Conservation (phyloP, 2,888 invertebrate genomes). For the Beris morrisii region DNA sequence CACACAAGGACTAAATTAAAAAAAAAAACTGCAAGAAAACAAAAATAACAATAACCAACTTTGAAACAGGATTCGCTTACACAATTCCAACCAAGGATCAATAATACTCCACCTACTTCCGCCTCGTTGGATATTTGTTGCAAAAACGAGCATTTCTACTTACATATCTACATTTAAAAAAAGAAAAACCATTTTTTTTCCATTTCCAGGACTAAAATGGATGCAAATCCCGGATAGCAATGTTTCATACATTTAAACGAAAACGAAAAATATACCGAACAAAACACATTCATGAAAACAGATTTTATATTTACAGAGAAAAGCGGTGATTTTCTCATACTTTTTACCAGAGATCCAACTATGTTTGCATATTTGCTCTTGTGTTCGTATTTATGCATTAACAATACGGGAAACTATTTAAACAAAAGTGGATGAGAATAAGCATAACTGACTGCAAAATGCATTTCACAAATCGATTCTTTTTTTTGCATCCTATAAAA, state of each 20-base stretch:
- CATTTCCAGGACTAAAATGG: constrained; percentile 38
- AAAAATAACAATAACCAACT: constrained; percentile 29
- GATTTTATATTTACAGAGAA: too few species aligned
- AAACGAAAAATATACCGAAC: background rate
- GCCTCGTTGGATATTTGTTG: constrained; percentile 13
- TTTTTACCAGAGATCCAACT: too few species aligned
- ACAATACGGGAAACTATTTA: too few species aligned
- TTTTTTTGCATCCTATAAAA: too few species aligned
- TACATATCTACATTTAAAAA: constrained; percentile 12
- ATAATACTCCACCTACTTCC: constrained; percentile 33
- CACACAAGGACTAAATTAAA: constrained; percentile 31
- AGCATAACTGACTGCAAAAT: too few species aligned
- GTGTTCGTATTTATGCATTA: too few species aligned
- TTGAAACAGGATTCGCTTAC: too few species aligned
- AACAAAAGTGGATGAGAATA: too few species aligned
- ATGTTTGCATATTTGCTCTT: too few species aligned
- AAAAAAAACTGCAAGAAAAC: constrained; percentile 30
- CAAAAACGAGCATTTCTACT: background rate
- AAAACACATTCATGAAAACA: too few species aligned
- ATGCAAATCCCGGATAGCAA: constrained; percentile 38
- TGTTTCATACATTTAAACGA: constrained; percentile 24
- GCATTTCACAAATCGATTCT: too few species aligned
- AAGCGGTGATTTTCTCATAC: too few species aligned
- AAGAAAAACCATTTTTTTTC: constrained; percentile 26
- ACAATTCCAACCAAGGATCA: constrained; percentile 19